A percentile compares a stretch with the other conserved stretches of the same genome.
Conservation (phyloP, 2,888 invertebrate species). For the Ischnus inquisitorius region DNA sequence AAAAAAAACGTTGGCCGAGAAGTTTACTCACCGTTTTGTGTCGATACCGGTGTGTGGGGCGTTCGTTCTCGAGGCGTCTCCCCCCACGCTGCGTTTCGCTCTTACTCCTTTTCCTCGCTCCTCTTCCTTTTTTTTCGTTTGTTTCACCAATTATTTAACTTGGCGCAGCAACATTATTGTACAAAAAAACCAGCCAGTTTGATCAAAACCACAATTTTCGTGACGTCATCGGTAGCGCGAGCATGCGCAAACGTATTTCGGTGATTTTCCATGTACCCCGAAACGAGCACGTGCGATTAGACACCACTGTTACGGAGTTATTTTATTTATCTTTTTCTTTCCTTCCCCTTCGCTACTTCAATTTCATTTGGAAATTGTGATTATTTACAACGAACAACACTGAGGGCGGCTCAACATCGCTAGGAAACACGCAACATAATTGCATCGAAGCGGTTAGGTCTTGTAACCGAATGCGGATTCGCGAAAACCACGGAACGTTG, state of each 20-base stretch:
- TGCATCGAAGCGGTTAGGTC: slow-evolving; percentile 75
- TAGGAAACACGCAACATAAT: slow-evolving; percentile 77
- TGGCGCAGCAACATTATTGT: slow-evolving; percentile 77
- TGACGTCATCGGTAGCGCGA: slow-evolving; percentile 84
- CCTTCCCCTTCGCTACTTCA: slow-evolving; percentile 20
- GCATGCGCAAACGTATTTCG: slow-evolving; percentile 84
- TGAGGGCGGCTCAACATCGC: slow-evolving; percentile 74
- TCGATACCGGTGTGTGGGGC: slow-evolving; percentile 58
- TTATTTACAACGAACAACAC: slow-evolving; percentile 25
- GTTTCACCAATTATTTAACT: slow-evolving; percentile 31
- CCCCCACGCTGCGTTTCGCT: slow-evolving; percentile 31
- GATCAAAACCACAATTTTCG: slow-evolving; percentile 84
- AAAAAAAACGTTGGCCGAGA: slow-evolving; percentile 52
- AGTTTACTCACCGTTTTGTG: slow-evolving; percentile 77
- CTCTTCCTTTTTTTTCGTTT: slow-evolving; percentile 6
- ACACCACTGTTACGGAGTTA: slow-evolving; percentile 39
- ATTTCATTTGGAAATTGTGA: background rate
- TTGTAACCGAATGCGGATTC: slow-evolving; percentile 78
- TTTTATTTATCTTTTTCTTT: slow-evolving; percentile 55
- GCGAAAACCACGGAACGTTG: slow-evolving; percentile 79
- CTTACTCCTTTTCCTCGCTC: slow-evolving; percentile 67
- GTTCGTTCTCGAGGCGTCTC: slow-evolving; percentile 70
- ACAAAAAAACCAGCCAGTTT: slow-evolving; percentile 71
- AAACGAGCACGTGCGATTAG: slow-evolving; percentile 72
- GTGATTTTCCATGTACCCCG: slow-evolving; percentile 84